Percentiles rank a stretch among this genome's conserved stretches.
Evolutionary conservation across 1,140 invertebrate genomes (phyloP).

Genomic region (Penaeus chinensis): DNA sequence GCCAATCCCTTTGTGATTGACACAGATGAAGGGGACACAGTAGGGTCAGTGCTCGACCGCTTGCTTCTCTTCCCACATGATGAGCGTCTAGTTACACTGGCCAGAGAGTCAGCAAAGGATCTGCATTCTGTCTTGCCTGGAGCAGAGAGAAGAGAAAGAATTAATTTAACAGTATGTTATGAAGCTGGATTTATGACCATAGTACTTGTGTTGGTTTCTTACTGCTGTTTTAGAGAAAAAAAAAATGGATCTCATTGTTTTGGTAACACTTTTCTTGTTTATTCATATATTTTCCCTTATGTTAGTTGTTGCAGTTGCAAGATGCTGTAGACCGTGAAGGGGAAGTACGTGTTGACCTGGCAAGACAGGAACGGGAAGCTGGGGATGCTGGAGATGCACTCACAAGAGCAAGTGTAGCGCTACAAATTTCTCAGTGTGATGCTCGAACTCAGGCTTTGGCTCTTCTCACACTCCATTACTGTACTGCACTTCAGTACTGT

Average conservation of each 20-base stretch:
- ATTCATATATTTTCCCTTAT: background rate
- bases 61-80: conserved; percentile 44
- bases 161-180: conserved; percentile 44
- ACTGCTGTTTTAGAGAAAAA: too few relatives aligned
- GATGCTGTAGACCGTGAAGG: conserved; percentile 44
- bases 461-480: conserved; percentile 45
- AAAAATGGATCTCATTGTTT: background rate
- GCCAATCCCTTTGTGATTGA: conserved; percentile 49
- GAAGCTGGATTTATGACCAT: background rate
- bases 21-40: conserved; percentile 37
- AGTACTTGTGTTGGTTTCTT: background rate
- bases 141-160: conserved; percentile 36
- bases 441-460: conserved; percentile 52
- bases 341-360: conserved; percentile 47
- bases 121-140: conserved; percentile 24
- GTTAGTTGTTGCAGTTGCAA: conserved; percentile 39
- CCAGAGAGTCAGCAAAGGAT: conserved; percentile 46
- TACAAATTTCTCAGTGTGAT: conserved; percentile 56
- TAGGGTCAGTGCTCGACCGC: conserved; percentile 44
- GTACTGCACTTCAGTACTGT: conserved; percentile 54
- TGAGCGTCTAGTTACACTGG: conserved; percentile 46
- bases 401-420: conserved; percentile 29
- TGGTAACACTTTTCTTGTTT: background rate
- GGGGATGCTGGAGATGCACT: conserved; percentile 33
- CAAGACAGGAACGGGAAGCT: conserved; percentile 47